Conservation (phyloP, 2,888 invertebrate genomes). For the Dorcus parallelipipedus region DNA sequence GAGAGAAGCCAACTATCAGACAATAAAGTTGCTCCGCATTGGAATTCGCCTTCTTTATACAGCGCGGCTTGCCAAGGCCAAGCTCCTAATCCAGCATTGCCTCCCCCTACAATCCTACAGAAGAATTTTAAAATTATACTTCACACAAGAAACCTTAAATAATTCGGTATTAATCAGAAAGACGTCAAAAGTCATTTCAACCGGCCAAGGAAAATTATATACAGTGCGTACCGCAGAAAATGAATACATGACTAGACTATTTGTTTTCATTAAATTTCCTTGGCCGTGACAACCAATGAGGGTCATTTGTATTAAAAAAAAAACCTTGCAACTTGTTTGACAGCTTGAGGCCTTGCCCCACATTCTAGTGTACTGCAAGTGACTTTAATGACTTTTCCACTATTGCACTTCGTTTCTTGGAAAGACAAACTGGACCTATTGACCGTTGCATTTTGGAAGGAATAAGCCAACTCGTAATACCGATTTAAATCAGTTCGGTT, state of each 20-base stretch:
- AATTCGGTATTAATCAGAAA: background rate
- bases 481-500: slow-evolving; percentile 12
- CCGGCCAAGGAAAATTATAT: background rate
- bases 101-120: slow-evolving; percentile 74
- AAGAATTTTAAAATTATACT: slow-evolving; percentile 36
- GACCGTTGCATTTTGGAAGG: slow-evolving; percentile 50
- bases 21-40: slow-evolving; percentile 76
- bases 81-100: slow-evolving; percentile 70
- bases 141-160: background rate
- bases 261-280: background rate
- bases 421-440: slow-evolving; percentile 63
- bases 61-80: slow-evolving; percentile 88
- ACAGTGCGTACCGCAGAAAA: background rate
- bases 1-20: slow-evolving; percentile 71
- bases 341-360: slow-evolving; percentile 65
- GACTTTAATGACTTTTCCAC: slow-evolving; percentile 63
- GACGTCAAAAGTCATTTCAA: background rate
- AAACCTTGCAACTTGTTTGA: slow-evolving; percentile 67
- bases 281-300: background rate
- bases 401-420: slow-evolving; percentile 60
- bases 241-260: too few species aligned
- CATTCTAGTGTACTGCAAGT: slow-evolving; percentile 68
- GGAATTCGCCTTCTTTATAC: slow-evolving; percentile 80
- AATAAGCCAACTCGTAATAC: slow-evolving; percentile 62
- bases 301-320: slow-evolving; percentile 12